Base-by-base conservation (phyloP, 1,140 invertebrate species). In the Cydia strobilella region DNA sequence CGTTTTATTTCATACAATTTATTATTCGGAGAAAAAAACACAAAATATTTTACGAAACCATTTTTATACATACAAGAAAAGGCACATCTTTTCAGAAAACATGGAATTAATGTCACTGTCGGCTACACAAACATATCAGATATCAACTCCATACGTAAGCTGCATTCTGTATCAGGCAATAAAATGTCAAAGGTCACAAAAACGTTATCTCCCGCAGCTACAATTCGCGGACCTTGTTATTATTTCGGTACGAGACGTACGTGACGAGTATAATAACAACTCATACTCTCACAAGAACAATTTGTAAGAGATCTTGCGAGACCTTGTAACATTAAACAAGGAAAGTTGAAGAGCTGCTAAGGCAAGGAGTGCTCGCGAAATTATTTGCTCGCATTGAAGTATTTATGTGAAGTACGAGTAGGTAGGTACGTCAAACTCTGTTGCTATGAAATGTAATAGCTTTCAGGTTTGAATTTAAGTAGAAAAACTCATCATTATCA, bases 191-290 rank as follows among this genome's bases (percentile, higher is more conserved):
- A 42, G 65, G 65, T 18, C 65, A 42, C 42, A 69, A 69, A 66
- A 69, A 39, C 31, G 65, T 69, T 66, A 69, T 69, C 63, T 66
- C 65, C 65, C 27, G 13, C 27, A 27, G 65, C 65, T 69, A 69
- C 27, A 35, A 39, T 76, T 73, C 72, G 72, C 76, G 76, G 77
- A 81, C 76, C 80, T 71, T 74, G 79, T 69, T 75, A 79, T 79
- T 81, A 79, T 77, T 81, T 77, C 66, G 74, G 59, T 76, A 75
- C 74, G 74, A 77, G 77, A 75, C 72, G 71, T 73, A 80, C 82
- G 82, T 83, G 82, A 79, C 69, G 20, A 1, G 80, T 62, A 66
- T 79, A 75, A 66, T 72, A 73, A 82, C 77, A 54, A 74, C 48
- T 62, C 42, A 66, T 69, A 73, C 31, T 6, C 72, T 51, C 31